Conservation (phyloP, 1,140 invertebrate genomes). For the Papilio dardanus region DNA sequence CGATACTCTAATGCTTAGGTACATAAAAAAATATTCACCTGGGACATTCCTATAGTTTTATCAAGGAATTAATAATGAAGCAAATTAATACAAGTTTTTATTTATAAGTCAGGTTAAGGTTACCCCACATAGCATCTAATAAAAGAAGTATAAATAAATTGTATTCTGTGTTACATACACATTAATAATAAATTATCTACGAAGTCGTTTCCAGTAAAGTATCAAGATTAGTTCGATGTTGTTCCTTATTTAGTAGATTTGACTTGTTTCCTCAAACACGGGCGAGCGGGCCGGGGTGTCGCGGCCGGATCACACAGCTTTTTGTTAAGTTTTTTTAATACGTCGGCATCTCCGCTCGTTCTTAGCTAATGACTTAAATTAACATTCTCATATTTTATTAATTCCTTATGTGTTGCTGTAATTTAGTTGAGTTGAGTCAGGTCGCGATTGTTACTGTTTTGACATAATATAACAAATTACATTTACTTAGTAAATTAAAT, state of each 20-base stretch:
- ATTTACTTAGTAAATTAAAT: conserved; percentile 21
- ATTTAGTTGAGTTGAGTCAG: conserved; percentile 51
- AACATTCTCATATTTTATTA: conserved; percentile 76
- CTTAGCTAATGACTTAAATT: conserved; percentile 77
- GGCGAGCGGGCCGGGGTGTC: conserved; percentile 47
- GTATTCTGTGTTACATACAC: too few relatives aligned
- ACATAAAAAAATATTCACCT: too few relatives aligned
- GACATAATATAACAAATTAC: conserved; percentile 40
- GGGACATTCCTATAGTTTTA: too few relatives aligned
- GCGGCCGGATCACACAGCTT: conserved; percentile 67
- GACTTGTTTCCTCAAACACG: conserved; percentile 75
- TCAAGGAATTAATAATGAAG: too few relatives aligned
- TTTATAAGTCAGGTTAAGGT: neutral
- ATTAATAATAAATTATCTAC: neutral
- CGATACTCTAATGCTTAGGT: too few relatives aligned
- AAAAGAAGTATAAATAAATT: too few relatives aligned
- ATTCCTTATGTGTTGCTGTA: conserved; percentile 56
- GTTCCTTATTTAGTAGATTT: conserved; percentile 70
- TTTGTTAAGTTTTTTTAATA: conserved; percentile 59
- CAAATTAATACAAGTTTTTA: neutral
- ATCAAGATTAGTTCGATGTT: conserved; percentile 37
- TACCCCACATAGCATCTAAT: too few relatives aligned
- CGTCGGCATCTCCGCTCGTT: conserved; percentile 66
- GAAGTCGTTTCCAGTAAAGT: conserved; percentile 48
- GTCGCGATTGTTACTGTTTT: conserved; percentile 56